phyloP scores from a whole-genome alignment of 2,797 vertebrate species.

The Crocidura indochinensis region DNA sequence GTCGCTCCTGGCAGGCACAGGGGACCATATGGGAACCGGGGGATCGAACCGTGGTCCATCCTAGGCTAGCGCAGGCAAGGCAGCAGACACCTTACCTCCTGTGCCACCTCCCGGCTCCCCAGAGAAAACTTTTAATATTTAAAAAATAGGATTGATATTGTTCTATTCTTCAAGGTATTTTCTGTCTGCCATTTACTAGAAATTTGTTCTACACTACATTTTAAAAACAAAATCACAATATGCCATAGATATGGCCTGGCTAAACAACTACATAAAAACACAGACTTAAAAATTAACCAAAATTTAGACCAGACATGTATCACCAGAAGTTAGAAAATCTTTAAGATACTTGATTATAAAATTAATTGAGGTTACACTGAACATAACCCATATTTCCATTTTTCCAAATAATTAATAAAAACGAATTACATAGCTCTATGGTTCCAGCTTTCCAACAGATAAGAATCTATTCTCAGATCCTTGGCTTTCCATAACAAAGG shows the following conservation, averaged over 20 bases:
- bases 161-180: slow-evolving; percentile 41
- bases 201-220: slow-evolving; percentile 12
- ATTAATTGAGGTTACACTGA: slow-evolving; percentile 26
- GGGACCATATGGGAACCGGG: no score
- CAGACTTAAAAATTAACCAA: slow-evolving; percentile 1
- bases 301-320: not conserved
- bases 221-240: not conserved
- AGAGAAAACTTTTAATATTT: slow-evolving; percentile 55
- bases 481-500: slow-evolving; percentile 13
- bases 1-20: no score
- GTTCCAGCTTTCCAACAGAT: not conserved
- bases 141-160: slow-evolving; percentile 11
- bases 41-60: no score
- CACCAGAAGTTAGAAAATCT: slow-evolving; percentile 9
- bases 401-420: slow-evolving; percentile 44
- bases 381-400: slow-evolving; percentile 42
- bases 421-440: slow-evolving; percentile 5
- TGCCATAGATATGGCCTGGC: not conserved
- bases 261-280: slow-evolving; percentile 48
- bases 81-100: no score
- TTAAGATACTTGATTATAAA: slow-evolving; percentile 1
- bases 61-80: no score
- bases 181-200: slow-evolving; percentile 46
- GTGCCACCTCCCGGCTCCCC: no score
- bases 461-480: slow-evolving; percentile 32